These are phyloP conservation scores for Volucella inanis DNA, from an alignment of 2,888 invertebrate genomes.

Conservation along the genomic window DNA sequence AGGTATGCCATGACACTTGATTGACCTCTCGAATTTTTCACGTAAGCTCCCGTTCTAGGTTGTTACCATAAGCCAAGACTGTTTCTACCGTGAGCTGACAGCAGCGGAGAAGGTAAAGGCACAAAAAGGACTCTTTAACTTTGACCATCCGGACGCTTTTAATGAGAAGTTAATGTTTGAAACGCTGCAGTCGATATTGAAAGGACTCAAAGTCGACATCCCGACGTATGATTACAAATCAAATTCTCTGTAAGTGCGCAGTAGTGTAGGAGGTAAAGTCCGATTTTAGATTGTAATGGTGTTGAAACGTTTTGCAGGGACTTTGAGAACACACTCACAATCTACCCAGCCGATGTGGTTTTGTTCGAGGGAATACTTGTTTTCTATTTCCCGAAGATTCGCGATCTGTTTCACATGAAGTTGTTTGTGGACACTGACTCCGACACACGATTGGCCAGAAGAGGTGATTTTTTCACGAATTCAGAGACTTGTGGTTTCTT, in stretches of 20 bases:
- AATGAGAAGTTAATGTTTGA: conserved; percentile 93
- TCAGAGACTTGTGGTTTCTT: neutral
- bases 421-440: conserved; percentile 99
- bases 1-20: conserved; percentile 80
- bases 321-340: conserved; percentile 88
- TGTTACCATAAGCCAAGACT: conserved; percentile 97
- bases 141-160: conserved; percentile 99
- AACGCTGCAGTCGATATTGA: conserved; percentile 91
- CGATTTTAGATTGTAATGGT: neutral
- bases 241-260: conserved; percentile 89
- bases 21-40: neutral
- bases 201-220: conserved; percentile 93
- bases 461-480: conserved; percentile 87
- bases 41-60: conserved; percentile 84
- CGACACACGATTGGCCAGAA: conserved; percentile 96
- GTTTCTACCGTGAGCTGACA: conserved; percentile 95
- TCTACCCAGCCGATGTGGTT: conserved; percentile 98
- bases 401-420: conserved; percentile 99
- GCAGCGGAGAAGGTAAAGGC: conserved; percentile 91
- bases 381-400: conserved; percentile 97
- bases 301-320: conserved; percentile 81
- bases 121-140: conserved; percentile 96
- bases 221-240: conserved; percentile 96
- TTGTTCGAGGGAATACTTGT: conserved; percentile 98
- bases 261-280: neutral